Evolutionary conservation across 2,797 vertebrate species (phyloP).

Genomic region (Adrianichthys oophorus): DNA sequence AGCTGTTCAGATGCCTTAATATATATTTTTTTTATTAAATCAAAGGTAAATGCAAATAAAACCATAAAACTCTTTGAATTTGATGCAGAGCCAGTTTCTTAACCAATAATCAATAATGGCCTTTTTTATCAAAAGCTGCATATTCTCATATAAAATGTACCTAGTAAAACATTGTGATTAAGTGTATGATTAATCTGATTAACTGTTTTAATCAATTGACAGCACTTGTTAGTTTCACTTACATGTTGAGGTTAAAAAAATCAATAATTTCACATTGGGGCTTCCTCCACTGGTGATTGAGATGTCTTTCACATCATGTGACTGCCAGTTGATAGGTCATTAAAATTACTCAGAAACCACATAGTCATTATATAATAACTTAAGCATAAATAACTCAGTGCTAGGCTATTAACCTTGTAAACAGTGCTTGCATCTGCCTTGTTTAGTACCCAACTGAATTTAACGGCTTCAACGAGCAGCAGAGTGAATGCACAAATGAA

Average conservation of each 20-base stretch:
- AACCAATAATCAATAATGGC: too few species aligned
- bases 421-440: background rate
- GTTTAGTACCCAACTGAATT: conserved; percentile 5
- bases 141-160: too few species aligned
- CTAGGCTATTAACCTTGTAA: conserved; percentile 9
- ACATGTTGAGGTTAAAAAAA: background rate
- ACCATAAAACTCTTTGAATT: too few species aligned
- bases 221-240: too few species aligned
- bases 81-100: too few species aligned
- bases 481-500: conserved; percentile 1
- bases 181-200: too few species aligned
- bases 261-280: background rate
- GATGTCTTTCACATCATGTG: background rate
- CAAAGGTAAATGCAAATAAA: too few species aligned
- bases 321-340: conserved; percentile 2
- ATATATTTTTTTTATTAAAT: too few species aligned
- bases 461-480: conserved; percentile 1
- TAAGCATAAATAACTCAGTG: background rate
- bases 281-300: conserved; percentile 9
- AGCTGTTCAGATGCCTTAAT: too few species aligned
- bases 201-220: background rate
- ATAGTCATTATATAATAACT: conserved; percentile 2
- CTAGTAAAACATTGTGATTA: too few species aligned
- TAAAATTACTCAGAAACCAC: conserved; percentile 5
- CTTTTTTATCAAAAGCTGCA: background rate